These are phyloP conservation scores for Phalera bucephala DNA, from an alignment of 2,888 invertebrate genomes.

Conservation along the genomic window DNA sequence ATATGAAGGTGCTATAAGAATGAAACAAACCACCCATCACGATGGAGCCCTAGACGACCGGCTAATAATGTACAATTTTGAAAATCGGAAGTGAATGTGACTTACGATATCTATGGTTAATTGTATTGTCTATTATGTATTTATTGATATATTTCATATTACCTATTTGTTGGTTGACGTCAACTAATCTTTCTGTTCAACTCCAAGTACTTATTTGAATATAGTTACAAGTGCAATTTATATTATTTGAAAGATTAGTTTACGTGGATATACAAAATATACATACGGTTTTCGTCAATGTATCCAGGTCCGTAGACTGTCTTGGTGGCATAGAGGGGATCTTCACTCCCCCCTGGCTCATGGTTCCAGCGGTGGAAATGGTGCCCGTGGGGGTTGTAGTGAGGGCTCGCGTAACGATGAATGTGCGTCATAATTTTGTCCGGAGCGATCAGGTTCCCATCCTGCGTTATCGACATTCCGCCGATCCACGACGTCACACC, in stretches of 20 bases:
- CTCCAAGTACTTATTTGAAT: too few relatives aligned
- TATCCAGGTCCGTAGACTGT: conserved; percentile 81
- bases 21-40: conserved; percentile 37
- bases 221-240: too few relatives aligned
- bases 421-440: conserved; percentile 80
- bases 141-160: conserved; percentile 19
- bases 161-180: conserved; percentile 46
- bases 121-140: conserved; percentile 58
- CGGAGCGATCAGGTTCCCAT: conserved; percentile 77
- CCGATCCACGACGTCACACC: conserved; percentile 77
- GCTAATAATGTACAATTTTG: conserved; percentile 60
- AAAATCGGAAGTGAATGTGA: conserved; percentile 64
- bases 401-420: conserved; percentile 77
- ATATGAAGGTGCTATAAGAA: conserved; percentile 42
- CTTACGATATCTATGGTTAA: conserved; percentile 82
- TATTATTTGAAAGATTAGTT: conserved; percentile 45
- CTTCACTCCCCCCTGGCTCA: conserved; percentile 78
- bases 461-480: conserved; percentile 80
- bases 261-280: conserved; percentile 48
- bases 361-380: conserved; percentile 78
- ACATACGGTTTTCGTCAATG: conserved; percentile 82
- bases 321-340: conserved; percentile 80
- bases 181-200: conserved; percentile 51
- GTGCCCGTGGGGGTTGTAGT: conserved; percentile 78
- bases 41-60: conserved; percentile 32